These are phyloP conservation scores for Merops nubicus DNA, from an alignment of 2,113 vertebrate genomes.

Conservation along the genomic window DNA sequence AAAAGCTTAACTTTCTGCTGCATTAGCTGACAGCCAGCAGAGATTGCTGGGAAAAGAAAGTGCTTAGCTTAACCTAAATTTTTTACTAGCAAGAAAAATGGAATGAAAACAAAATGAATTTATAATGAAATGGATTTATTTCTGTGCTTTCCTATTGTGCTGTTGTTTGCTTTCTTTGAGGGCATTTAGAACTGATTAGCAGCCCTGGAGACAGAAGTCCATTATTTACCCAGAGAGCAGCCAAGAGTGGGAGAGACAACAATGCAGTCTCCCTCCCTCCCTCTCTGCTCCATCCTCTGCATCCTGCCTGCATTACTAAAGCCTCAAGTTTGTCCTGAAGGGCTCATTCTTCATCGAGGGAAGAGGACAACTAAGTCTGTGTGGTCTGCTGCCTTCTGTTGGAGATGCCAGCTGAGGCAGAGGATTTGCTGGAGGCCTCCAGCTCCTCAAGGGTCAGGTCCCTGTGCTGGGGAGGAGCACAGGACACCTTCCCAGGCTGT, in stretches of 20 bases:
- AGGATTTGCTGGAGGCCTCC: neutral
- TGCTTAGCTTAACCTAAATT: slow-evolving; percentile 43
- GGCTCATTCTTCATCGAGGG: neutral
- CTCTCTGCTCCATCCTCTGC: neutral
- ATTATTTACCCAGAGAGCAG: slow-evolving; percentile 40
- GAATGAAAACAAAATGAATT: slow-evolving; percentile 65
- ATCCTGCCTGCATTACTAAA: neutral
- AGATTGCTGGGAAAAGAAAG: slow-evolving; percentile 47
- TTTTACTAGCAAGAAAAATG: slow-evolving; percentile 43
- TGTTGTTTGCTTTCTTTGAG: slow-evolving; percentile 49
- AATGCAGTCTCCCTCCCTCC: neutral
- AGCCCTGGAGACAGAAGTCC: slow-evolving; percentile 43
- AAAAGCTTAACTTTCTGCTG: slow-evolving; percentile 47
- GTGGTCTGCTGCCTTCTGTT: slow-evolving; percentile 12
- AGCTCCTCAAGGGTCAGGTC: neutral
- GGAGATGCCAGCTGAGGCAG: neutral
- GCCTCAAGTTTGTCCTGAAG: slow-evolving; percentile 1
- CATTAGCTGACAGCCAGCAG: neutral
- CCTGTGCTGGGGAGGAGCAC: accelerated
- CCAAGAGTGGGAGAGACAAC: neutral
- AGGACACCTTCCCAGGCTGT: neutral
- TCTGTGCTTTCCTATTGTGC: slow-evolving; percentile 40
- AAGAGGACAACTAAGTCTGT: neutral
- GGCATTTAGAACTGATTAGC: slow-evolving; percentile 32
- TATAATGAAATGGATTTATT: slow-evolving; percentile 66